Evolutionary conservation across 2,888 invertebrate species (phyloP), one percentile per base, ranked within the genome.

Genomic region (Caenorhabditis macrosperma): DNA sequence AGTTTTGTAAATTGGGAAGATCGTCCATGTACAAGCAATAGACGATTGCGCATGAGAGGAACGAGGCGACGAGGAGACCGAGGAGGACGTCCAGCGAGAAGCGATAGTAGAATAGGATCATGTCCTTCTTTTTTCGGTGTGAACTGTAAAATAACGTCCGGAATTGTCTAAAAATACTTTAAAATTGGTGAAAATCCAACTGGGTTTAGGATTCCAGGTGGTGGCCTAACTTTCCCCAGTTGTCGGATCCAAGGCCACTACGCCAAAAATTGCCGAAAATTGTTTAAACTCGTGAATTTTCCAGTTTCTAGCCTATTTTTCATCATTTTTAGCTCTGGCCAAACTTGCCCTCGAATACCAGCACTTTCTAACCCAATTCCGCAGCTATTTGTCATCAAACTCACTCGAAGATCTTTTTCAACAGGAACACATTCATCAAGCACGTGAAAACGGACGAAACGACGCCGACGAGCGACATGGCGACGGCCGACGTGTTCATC

Each of bases 81-180:
- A 72, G 20, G 6, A 63, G 22, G 17, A 72, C 63, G 44, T 72
- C 72, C 20, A 72, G 26, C 0, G 22, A 7, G 22, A 72, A 72
- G 5, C 72, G 72, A 15, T 24, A 72, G 48, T 72, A 57, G 55
- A 72, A 72, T 6, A 72, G 24, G 0, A 35, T 20, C 63, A 72
- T 55, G 7, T 63, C 72, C n/a, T 46, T 15, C 20, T 69, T 69
- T 28, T 69, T 59, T 15, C 38, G 35, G 1, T 35, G 20, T 9
- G 33, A 38, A 28, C 72, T 72, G 72, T 3, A 71, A 60, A 20
- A 20, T 20, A 54, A 28, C 15, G 50, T 7, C 20, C 3, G 46
- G 33, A 33, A 33, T 7, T 33, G 33, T 9, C 33, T 33, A 33
- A 33, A 33, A 33, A 33, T 5, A 33, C 5, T 9, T 33, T 5